These are phyloP conservation scores for Amblyteles armatorius DNA, from an alignment of 2,888 invertebrate species.

Conservation along the genomic window DNA sequence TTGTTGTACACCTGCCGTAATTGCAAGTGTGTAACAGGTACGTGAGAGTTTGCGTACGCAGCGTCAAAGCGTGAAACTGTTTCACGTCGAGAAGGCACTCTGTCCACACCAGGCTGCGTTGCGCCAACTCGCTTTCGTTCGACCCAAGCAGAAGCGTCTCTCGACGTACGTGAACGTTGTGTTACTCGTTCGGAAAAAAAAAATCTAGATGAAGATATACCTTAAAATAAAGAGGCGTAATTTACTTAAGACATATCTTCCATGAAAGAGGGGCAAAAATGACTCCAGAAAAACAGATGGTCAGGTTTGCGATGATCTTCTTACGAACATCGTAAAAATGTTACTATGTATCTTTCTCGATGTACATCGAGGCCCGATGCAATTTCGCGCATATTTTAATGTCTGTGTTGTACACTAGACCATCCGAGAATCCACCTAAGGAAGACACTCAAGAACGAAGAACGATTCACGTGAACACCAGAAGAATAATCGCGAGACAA, in stretches of 20 bases:
- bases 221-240: neutral
- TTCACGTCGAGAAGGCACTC: conserved; percentile 25
- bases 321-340: too few species aligned
- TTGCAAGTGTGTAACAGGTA: conserved; percentile 52
- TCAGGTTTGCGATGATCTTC: too few species aligned
- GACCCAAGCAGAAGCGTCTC: conserved; percentile 7
- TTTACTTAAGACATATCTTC: neutral
- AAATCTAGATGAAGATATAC: neutral
- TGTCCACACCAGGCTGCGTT: conserved; percentile 2
- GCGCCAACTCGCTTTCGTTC: conserved; percentile 58
- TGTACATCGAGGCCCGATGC: too few species aligned
- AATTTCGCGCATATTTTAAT: too few species aligned
- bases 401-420: too few species aligned
- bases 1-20: conserved; percentile 8
- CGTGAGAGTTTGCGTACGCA: conserved; percentile 42
- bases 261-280: neutral
- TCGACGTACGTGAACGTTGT: neutral
- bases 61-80: conserved; percentile 53
- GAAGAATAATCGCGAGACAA: too few species aligned
- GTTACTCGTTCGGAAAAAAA: neutral
- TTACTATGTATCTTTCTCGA: too few species aligned
- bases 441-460: neutral
- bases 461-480: too few species aligned
- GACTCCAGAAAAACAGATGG: too few species aligned
- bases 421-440: neutral